A percentile compares a stretch with the other conserved stretches of the same genome.
Evolutionary conservation across 1,140 invertebrate species (phyloP).

Genomic region (Orchestia grillus): DNA sequence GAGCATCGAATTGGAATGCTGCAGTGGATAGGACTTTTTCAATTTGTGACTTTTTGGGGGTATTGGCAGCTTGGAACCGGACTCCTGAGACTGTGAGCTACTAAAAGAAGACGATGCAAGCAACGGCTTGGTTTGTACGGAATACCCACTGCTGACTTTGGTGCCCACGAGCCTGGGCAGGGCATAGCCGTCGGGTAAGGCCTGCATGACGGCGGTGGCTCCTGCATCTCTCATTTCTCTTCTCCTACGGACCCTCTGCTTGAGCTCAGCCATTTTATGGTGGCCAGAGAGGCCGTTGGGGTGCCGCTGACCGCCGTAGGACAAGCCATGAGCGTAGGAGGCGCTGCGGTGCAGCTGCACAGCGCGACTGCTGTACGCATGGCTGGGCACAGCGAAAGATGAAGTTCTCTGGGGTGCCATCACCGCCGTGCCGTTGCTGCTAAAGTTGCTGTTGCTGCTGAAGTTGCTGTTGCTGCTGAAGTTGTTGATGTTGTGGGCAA

Average conservation of each 20-base stretch:
- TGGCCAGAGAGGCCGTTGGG: constrained; percentile 9
- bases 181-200: neutral
- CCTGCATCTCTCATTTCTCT: neutral
- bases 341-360: constrained; percentile 46
- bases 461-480: neutral
- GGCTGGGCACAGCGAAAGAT: constrained; percentile 21
- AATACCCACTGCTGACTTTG: constrained; percentile 32
- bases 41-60: neutral
- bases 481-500: neutral
- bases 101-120: constrained; percentile 32
- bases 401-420: neutral
- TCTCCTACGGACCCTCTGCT: neutral
- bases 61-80: neutral
- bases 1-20: constrained; percentile 29
- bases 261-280: constrained; percentile 39
- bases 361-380: constrained; percentile 27
- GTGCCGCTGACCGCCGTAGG: neutral
- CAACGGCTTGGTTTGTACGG: constrained; percentile 11
- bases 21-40: neutral
- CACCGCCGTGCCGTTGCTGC: neutral
- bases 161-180: constrained; percentile 43
- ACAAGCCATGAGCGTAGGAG: constrained; percentile 58
- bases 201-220: neutral
- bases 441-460: neutral
- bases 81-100: constrained; percentile 23